Base-by-base conservation (phyloP, 2,113 vertebrate species). In the Andinoacara biseriatus region DNA sequence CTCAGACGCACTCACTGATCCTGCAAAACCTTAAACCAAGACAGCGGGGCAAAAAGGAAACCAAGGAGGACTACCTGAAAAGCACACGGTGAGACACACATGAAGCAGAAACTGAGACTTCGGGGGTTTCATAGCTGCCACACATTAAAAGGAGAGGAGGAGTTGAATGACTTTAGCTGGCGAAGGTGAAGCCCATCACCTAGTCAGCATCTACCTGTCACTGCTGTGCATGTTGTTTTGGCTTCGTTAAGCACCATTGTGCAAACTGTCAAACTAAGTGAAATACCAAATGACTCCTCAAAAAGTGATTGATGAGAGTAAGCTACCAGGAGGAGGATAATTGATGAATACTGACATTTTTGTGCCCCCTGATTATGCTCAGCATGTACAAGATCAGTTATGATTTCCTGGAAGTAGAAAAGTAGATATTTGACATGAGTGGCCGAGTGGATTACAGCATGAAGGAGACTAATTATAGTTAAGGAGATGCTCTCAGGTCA, bases 11-110 rank as follows among this genome's bases (percentile, higher is more conserved):
- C 87, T 99, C 98, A 0, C 97, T 99, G 91, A 99, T 98, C 31
- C 96, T 99, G 75, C 98, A 99, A 92, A 99, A 99, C 94, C 97
- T 99, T 81, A 99, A 99, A 93, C 98, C 98, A 0, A 96, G 98
- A 61, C 98, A 98, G 94, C 93, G 98, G 38, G 97, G 98, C 24
- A 99, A 99, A 95, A 99, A 99, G 88, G 98, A 99, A 85, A 97
- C 96, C 93, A 99, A 99, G 94, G 98, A 99, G 81, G 98, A 99
- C n/a, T 99, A 99, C 83, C 96, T 98, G 72, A 98, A 97, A 95
- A 99, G 97, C 95, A 99, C 98, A 80, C 96, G 98, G 98, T 99
- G 91, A 96, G 95, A 52, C 26, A 40, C 38, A 22, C 13, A 56
- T 11, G 33, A 17, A 69, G 35, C 67, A 72, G 52, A 57, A 57